Percentiles rank a stretch among this genome's conserved stretches.
Conservation (phyloP, 2,888 invertebrate species). For the Choristoneura rosaceana region DNA sequence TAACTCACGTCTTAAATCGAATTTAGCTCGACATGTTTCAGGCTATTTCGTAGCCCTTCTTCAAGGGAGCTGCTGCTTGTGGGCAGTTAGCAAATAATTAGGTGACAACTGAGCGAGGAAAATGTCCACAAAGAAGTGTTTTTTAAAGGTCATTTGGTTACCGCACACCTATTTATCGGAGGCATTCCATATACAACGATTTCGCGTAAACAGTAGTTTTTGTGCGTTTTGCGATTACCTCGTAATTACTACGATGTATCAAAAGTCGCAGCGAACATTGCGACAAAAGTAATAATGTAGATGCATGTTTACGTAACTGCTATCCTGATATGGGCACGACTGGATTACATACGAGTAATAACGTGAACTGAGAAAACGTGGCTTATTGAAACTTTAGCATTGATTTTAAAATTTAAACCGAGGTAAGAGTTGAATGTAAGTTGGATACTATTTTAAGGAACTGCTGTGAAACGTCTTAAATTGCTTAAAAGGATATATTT, state of each 20-base stretch:
- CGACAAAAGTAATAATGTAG: constrained; percentile 19
- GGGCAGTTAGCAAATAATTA: no score
- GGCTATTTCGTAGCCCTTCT: no score
- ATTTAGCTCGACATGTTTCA: no score
- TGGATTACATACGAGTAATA: constrained; percentile 24
- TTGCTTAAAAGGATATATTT: no score
- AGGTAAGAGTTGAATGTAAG: neutral
- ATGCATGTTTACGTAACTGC: constrained; percentile 29
- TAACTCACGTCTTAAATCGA: no score
- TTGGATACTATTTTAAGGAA: neutral
- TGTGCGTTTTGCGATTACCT: neutral
- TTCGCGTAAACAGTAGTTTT: constrained; percentile 6
- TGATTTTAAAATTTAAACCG: neutral
- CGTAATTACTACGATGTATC: constrained; percentile 2
- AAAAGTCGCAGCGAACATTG: constrained; percentile 18
- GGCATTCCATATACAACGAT: neutral
- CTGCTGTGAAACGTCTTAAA: no score
- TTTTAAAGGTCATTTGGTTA: no score
- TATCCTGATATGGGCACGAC: constrained; percentile 35
- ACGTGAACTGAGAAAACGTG: constrained; percentile 30
- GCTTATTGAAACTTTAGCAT: constrained; percentile 26
- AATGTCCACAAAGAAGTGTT: no score
- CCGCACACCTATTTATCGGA: no score
- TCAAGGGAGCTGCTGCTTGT: no score
- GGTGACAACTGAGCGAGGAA: no score